Evolutionary conservation across 1,140 invertebrate species (phyloP), one percentile per base, ranked within the genome.

Genomic region (Nephotettix cincticeps): DNA sequence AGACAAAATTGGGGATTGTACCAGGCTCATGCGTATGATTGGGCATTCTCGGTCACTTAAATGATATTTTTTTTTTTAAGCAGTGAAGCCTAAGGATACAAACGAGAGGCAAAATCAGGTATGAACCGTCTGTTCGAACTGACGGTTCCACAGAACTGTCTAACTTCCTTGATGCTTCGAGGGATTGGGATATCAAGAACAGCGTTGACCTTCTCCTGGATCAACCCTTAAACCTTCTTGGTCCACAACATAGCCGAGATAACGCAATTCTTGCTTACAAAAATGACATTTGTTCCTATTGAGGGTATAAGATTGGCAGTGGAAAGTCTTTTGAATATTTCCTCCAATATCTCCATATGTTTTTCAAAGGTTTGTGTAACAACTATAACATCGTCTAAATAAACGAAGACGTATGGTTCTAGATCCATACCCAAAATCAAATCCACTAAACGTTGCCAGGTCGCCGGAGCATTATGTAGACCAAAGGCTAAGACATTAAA

Each of bases 371-470:
- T 72, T 19, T 71, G 66, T n/a, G 78, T 78, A 0, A 80, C 54
- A 0, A 83, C 56, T 19, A 84, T 77, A 9, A 83, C 75, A 61
- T 83, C 81, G 64, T 83, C 81, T 0, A 83, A 70, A 65, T 84
- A 83, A 0, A 77, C 78, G n/a, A 81, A 74, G 17, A 67, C 74
- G 56, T 73, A 66, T 0, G 71, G 71, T 1, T 73, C 54, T 3
- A 75, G 43, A 13, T 74, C 71, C 0, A 54, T 30, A 6, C 77
- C 71, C 0, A 66, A 30, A 1, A 80, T 67, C 14, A 73, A 30
- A 65, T 79, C 47, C 21, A 54, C 21, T 11, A 14, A 19, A 6
- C 47, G 11, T 19, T 54, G 47, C 47, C 47, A 54, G 4, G 47
- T 54, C 6, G 47, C 47, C 23, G 47, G 47, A n/a, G 47, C 47